A percentile compares a stretch with the other conserved stretches of the same genome.
Evolutionary conservation across 37 sponge, comb jelly and placozoan species (phyloP).

Genomic region (Crambe crambe): DNA sequence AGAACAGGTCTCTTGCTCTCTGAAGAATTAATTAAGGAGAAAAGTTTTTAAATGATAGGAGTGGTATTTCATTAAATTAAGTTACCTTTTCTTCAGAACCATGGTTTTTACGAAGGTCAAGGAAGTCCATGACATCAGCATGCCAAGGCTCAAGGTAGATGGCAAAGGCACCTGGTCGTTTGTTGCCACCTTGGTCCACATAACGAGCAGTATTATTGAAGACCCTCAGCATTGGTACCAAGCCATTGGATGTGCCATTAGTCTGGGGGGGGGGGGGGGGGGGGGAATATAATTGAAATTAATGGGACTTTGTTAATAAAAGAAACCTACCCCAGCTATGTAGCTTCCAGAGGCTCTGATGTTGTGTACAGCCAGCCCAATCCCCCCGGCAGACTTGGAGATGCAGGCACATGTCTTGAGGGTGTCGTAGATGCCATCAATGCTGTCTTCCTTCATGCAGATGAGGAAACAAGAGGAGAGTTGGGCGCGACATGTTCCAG

Average conservation of each 20-base stretch:
- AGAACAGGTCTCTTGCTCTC: slow-evolving; percentile 96
- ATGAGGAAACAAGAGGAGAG: slow-evolving; percentile 97
- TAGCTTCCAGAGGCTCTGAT: slow-evolving; percentile 95
- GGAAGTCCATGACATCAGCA: slow-evolving; percentile 92
- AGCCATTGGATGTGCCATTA: slow-evolving; percentile 95
- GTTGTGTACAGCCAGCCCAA: slow-evolving; percentile 90
- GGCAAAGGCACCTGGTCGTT: slow-evolving; percentile 99
- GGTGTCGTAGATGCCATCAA: slow-evolving; percentile 99
- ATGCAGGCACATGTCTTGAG: slow-evolving; percentile 97
- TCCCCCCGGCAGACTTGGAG: slow-evolving; percentile 98
- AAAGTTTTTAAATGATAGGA: not conserved
- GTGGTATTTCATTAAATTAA: not conserved
- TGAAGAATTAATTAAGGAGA: slow-evolving; percentile 6
- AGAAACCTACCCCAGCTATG: slow-evolving; percentile 95
- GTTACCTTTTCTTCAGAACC: slow-evolving; percentile 93
- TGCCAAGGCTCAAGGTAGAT: slow-evolving; percentile 99
- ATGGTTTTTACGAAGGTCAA: slow-evolving; percentile 97
- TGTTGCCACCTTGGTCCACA: slow-evolving; percentile 99
- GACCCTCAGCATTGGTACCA: slow-evolving; percentile 97
- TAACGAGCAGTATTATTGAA: slow-evolving; percentile 98
- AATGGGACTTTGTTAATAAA: too few relatives aligned
- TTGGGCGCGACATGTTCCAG: slow-evolving; percentile 97
- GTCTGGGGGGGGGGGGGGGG: slow-evolving; percentile 57
- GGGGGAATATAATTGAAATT: too few relatives aligned
- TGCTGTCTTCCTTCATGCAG: slow-evolving; percentile 97